Conservation (phyloP, 2,888 invertebrate species). For the Pardosa pseudoannulata region DNA sequence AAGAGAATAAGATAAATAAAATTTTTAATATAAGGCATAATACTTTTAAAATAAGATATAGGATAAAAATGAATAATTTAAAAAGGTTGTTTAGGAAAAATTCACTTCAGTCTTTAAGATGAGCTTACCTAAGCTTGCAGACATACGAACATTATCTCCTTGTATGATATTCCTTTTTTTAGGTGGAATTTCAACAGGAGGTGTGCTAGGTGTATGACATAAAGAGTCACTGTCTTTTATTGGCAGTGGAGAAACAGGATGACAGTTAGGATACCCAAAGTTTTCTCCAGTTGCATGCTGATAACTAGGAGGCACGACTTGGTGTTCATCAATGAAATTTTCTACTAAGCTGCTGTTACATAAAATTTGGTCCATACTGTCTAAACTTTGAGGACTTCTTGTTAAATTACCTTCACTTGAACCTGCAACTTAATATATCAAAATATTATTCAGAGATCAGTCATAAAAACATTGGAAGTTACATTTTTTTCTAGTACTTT, state of each 20-base stretch:
- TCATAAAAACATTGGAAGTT: too few relatives aligned
- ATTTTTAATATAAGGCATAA: too few relatives aligned
- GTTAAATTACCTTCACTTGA: slow-evolving; percentile 58
- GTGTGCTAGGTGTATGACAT: slow-evolving; percentile 38
- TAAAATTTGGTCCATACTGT: slow-evolving; percentile 55
- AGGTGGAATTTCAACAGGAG: slow-evolving; percentile 68
- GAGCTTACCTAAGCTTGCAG: slow-evolving; percentile 60
- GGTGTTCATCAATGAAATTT: slow-evolving; percentile 61
- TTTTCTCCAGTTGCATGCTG: slow-evolving; percentile 69
- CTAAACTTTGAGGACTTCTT: slow-evolving; percentile 63
- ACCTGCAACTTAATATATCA: slow-evolving; percentile 36
- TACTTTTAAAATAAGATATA: too few relatives aligned
- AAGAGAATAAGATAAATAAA: too few relatives aligned
- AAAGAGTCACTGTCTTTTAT: slow-evolving; percentile 38
- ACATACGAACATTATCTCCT: slow-evolving; percentile 38
- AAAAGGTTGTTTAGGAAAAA: too few relatives aligned
- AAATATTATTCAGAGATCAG: too few relatives aligned
- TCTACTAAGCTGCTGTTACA: slow-evolving; percentile 59
- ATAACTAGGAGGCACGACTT: slow-evolving; percentile 68
- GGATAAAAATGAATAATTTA: too few relatives aligned
- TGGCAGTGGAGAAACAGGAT: slow-evolving; percentile 37
- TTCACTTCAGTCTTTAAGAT: too few relatives aligned
- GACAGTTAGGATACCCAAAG: slow-evolving; percentile 48
- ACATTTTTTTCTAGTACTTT: too few relatives aligned
- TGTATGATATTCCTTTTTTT: slow-evolving; percentile 62